Evolutionary conservation across 2,888 invertebrate genomes (phyloP).

Genomic region (Catotricha subobsoleta): DNA sequence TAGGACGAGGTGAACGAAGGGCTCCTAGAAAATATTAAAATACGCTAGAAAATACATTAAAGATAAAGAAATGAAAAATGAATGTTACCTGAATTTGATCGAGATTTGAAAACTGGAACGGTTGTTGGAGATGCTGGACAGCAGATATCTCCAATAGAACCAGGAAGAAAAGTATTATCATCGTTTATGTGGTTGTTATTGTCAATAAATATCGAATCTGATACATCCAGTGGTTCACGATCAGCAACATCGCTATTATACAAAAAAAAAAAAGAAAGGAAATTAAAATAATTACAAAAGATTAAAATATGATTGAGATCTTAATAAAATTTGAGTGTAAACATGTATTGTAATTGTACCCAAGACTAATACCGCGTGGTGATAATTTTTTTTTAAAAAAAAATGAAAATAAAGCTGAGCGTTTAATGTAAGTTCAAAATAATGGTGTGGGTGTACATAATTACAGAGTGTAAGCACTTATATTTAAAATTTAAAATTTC

Average conservation of each 20-base stretch:
- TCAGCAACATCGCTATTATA: constrained; percentile 36
- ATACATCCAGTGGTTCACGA: constrained; percentile 33
- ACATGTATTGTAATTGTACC: no score
- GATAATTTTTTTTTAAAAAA: no score
- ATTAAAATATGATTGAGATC: no score
- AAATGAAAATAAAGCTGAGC: no score
- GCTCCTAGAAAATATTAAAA: constrained; percentile 25
- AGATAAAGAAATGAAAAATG: neutral
- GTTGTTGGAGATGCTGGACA: constrained; percentile 58
- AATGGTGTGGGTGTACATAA: no score
- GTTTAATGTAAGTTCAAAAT: no score
- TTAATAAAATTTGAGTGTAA: no score
- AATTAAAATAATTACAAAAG: neutral
- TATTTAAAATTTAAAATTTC: no score
- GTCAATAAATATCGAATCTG: constrained; percentile 47
- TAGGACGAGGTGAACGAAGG: constrained; percentile 52
- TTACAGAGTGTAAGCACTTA: no score
- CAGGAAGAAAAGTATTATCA: constrained; percentile 13
- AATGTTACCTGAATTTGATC: constrained; percentile 53
- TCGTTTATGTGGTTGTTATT: constrained; percentile 28
- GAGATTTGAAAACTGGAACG: constrained; percentile 40
- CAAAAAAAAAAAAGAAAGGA: neutral
- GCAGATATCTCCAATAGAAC: constrained; percentile 36
- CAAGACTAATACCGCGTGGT: no score
- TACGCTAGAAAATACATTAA: neutral